Evolutionary conservation across 2,888 invertebrate species (phyloP).

Genomic region (Lumbricus terrestris): DNA sequence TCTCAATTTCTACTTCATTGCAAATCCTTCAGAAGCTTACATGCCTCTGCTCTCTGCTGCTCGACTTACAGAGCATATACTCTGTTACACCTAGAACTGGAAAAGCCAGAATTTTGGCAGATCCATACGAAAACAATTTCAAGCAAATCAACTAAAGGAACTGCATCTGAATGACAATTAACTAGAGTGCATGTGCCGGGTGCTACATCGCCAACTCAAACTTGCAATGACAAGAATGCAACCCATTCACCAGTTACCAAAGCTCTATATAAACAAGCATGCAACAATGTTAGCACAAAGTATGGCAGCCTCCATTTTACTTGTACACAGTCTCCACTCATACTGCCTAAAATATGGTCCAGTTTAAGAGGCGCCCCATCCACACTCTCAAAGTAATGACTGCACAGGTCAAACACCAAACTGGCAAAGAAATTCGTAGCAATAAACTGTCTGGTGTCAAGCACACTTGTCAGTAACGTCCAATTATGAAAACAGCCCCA

Average conservation of each 20-base stretch:
- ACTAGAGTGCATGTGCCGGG: not conserved
- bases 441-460: not conserved
- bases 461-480: not conserved
- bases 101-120: not conserved
- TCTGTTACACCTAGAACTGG: not conserved
- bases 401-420: not conserved
- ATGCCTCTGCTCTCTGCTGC: not conserved
- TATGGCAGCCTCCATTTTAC: not conserved
- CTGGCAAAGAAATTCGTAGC: not conserved
- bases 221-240: not conserved
- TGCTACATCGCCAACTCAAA: not conserved
- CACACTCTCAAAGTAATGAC: not conserved
- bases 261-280: not conserved
- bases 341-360: not conserved
- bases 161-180: not conserved
- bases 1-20: not conserved
- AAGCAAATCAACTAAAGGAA: not conserved
- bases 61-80: not conserved
- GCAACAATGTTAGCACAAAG: constrained; percentile 3
- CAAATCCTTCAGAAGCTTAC: not conserved
- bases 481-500: not conserved
- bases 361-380: not conserved
- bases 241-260: not conserved
- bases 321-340: not conserved
- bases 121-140: not conserved